phyloP scores from a whole-genome alignment of 92 coral and sea anemone species.

The Metridium senile region DNA sequence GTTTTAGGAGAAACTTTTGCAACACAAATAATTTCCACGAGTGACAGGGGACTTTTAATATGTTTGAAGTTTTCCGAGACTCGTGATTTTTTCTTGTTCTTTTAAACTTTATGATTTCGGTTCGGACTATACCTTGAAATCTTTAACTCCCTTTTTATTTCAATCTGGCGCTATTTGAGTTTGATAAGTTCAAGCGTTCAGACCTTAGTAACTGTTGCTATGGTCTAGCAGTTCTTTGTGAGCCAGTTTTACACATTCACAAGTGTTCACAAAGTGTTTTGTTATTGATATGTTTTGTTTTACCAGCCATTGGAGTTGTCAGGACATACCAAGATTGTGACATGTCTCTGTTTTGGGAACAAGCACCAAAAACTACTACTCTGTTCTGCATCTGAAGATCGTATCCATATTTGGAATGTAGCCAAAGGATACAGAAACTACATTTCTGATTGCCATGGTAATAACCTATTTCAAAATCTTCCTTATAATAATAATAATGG shows the following conservation, averaged over 20 bases:
- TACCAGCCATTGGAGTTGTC: conserved; percentile 72
- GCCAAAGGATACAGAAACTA: conserved; percentile 51
- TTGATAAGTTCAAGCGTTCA: background rate
- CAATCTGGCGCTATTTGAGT: background rate
- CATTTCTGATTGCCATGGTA: conserved; percentile 39
- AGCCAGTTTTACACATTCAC: background rate
- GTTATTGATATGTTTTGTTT: no score
- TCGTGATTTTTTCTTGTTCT: no score
- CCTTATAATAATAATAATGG: background rate
- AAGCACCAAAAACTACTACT: conserved; percentile 60
- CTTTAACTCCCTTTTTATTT: background rate
- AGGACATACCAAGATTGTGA: conserved; percentile 70
- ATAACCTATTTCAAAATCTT: background rate
- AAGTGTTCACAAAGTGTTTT: no score
- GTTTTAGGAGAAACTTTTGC: background rate
- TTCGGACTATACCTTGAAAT: background rate
- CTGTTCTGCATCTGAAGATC: conserved; percentile 90
- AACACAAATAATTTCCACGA: no score
- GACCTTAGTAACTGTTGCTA: background rate
- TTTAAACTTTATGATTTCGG: background rate
- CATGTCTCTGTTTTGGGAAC: conserved; percentile 84
- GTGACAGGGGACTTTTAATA: no score
- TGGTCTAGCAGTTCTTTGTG: background rate
- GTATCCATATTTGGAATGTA: conserved; percentile 84
- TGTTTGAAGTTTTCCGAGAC: no score